These are phyloP conservation scores for Drosophila rellima DNA, from an alignment of 2,888 invertebrate genomes.

Conservation along the genomic window DNA sequence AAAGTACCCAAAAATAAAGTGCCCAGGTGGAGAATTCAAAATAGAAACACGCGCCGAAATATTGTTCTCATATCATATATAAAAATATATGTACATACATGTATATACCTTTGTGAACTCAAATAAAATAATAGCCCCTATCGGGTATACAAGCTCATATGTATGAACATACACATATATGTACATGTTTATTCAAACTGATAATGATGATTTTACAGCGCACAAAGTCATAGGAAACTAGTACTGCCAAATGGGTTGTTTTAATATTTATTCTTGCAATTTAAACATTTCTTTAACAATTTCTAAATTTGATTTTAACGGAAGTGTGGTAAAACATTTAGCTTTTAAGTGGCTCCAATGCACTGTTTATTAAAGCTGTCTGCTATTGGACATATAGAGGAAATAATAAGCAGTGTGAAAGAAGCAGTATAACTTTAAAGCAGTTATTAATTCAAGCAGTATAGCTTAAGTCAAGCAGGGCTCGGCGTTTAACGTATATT, in stretches of 20 bases:
- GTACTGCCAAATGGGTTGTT: neutral
- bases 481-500: neutral
- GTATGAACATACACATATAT: slow-evolving; percentile 11
- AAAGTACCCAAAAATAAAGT: slow-evolving; percentile 18
- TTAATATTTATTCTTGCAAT: neutral
- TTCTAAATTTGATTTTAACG: neutral
- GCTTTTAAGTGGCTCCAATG: neutral
- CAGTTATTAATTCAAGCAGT: neutral
- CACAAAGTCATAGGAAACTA: neutral
- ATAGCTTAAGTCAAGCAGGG: neutral
- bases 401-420: neutral
- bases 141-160: slow-evolving; percentile 1
- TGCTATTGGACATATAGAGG: neutral
- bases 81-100: neutral
- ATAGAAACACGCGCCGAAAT: slow-evolving; percentile 41
- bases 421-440: slow-evolving; percentile 12
- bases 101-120: neutral
- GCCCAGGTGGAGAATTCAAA: slow-evolving; percentile 10
- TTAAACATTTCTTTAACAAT: neutral
- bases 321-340: neutral
- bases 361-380: neutral
- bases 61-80: slow-evolving; percentile 9
- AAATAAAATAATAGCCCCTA: slow-evolving; percentile 20
- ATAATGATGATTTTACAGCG: slow-evolving; percentile 4
- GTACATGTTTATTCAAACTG: neutral